Evolutionary conservation across 2,797 vertebrate species (phyloP).

Genomic region (Peromyscus melanophrys): DNA sequence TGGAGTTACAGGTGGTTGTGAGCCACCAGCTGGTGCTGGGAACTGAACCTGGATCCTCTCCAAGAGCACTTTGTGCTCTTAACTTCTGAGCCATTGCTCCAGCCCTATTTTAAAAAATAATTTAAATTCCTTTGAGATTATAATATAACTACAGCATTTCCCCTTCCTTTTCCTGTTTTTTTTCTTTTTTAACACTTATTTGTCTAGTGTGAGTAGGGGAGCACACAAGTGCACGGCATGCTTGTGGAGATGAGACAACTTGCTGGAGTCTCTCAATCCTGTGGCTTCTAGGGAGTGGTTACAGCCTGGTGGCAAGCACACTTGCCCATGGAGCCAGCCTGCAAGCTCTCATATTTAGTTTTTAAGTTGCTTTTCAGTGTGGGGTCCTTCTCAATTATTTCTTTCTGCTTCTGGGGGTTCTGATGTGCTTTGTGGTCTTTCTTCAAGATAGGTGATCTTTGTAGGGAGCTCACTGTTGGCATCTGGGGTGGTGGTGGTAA

Average conservation of each 20-base stretch:
- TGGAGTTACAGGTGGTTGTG: not conserved
- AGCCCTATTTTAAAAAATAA: not conserved
- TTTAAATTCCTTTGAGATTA: not conserved
- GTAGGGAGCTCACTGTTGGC: not conserved
- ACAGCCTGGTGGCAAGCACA: not conserved
- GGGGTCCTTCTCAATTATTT: not conserved
- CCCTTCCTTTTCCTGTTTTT: not conserved
- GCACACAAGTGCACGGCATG: not conserved
- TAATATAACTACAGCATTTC: not conserved
- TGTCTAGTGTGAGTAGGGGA: not conserved
- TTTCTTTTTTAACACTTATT: not conserved
- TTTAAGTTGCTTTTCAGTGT: not conserved
- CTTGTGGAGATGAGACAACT: not conserved
- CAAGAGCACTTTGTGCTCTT: not conserved
- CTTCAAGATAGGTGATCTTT: not conserved
- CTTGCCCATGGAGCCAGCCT: not conserved
- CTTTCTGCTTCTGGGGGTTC: not conserved
- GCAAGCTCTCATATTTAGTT: not conserved
- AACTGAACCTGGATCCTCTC: not conserved
- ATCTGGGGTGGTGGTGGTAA: not conserved
- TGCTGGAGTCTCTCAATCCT: not conserved
- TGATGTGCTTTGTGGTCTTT: not conserved
- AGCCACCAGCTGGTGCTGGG: not conserved
- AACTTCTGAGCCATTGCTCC: not conserved
- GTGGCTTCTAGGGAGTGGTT: not conserved